Evolutionary conservation across 2,888 invertebrate genomes (phyloP), one percentile per base, ranked within the genome.

Genomic region (Drosophila meridionalis): DNA sequence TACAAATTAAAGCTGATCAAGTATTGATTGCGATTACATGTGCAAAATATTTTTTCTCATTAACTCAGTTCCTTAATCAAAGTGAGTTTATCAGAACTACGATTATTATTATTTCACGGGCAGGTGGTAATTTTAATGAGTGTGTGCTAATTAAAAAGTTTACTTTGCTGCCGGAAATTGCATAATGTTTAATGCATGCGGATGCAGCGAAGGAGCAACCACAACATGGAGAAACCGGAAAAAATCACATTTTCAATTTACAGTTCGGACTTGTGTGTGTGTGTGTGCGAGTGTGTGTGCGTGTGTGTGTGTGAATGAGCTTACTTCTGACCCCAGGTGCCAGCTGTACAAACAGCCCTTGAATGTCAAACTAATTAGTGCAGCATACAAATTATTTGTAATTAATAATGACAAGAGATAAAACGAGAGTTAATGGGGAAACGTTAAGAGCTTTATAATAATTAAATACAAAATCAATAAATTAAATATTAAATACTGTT

Each of bases 351-450:
- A 67, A 73, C 62, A 77, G 62, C 30, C 20, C 47, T 42, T 47
- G 26, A 65, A 73, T 72, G 73, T 57, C 65, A 62, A 63, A 60
- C 43, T 78, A 78, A 78, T 76, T 69, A 66, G 65, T 53, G 38
- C 40, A 36, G 14, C 11, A 38, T 9, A 66, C 56, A 52, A 73
- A 55, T 53, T 63, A 77, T 38, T 45, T 50, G 52, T 63, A 53
- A 60, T 72, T 67, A 78, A 67, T 73, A 30, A 43, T 57, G 47
- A 60, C 50, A 61, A 6, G 32, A 32, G 40, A 26, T 6, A 12
- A 30, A 26, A 40, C 4, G 14, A 6, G 34, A 20, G 38, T 12
- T 6, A 36, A 53, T 38, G 6, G 43, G n/a, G 12, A 9, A 4
- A 2, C 11, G 38, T 0, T 4, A 11, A 32, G 32, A 2, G 30